Conservation (phyloP, 2,888 invertebrate genomes). For the Cynaeus angustus region DNA sequence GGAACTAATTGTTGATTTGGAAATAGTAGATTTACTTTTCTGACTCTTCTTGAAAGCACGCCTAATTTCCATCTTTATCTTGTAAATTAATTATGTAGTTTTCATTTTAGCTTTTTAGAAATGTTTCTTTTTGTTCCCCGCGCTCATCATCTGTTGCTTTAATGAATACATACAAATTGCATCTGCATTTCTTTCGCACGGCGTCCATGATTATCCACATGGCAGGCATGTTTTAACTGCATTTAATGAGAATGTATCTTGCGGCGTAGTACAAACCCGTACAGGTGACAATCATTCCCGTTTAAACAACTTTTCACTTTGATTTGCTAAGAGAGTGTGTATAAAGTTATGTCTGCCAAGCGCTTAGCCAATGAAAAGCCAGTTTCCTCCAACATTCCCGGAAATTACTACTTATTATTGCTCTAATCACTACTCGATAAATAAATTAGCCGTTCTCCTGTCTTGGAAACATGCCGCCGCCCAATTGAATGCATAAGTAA, state of each 20-base stretch:
- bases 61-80: neutral
- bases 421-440: slow-evolving; percentile 50
- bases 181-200: slow-evolving; percentile 36
- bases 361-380: slow-evolving; percentile 45
- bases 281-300: slow-evolving; percentile 47
- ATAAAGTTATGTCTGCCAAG: slow-evolving; percentile 39
- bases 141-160: neutral
- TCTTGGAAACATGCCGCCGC: slow-evolving; percentile 49
- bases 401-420: slow-evolving; percentile 48
- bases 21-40: too few relatives aligned
- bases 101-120: neutral
- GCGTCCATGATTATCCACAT: slow-evolving; percentile 29
- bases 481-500: slow-evolving; percentile 50
- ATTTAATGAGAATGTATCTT: slow-evolving; percentile 46
- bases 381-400: slow-evolving; percentile 51
- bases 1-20: too few relatives aligned
- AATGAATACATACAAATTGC: slow-evolving; percentile 30
- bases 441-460: slow-evolving; percentile 53
- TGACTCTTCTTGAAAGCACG: too few relatives aligned
- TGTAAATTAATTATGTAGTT: neutral
- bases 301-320: slow-evolving; percentile 50
- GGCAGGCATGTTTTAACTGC: slow-evolving; percentile 35
- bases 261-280: slow-evolving; percentile 34
- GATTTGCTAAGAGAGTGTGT: slow-evolving; percentile 45
- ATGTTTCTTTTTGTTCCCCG: neutral